Evolutionary conservation across 2,113 vertebrate genomes (phyloP), one percentile per base, ranked within the genome.

Genomic region (Corythaeola cristata): DNA sequence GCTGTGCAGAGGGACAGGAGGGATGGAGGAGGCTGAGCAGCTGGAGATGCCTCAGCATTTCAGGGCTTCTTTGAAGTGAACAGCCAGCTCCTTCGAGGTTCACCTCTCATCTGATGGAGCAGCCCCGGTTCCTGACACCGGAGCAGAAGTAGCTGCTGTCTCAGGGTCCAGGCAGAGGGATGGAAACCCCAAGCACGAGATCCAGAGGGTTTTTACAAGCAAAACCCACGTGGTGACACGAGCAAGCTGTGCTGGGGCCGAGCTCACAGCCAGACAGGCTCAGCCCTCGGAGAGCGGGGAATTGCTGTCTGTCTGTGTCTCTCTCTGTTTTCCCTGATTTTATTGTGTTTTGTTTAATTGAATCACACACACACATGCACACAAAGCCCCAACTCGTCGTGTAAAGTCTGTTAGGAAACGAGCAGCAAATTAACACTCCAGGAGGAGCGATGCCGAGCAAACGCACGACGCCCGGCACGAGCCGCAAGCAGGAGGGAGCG

Each of bases 281-380:
- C 37, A 92, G 90, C 62, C 90, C 92, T 92, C 3, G 0, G 96
- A 95, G 96, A 80, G 90, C 11, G 13, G 78, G 85, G 76, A 91
- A 83, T 58, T 85, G 52, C 89, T 96, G 15, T 41, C 93, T 89
- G 89, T 50, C 91, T 91, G 71, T 28, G 49, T 83, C 89, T 75
- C 67, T 71, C 79, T 63, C 85, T 95, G 71, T 92, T 97, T 93
- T 63, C 82, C 52, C 63, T 93, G 67, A 81, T 86, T 96, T 97
- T 89, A 94, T 81, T 96, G 87, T 97, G 95, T 96, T 97, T 96
- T 97, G 96, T 92, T 97, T 96, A 90, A 95, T 89, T 96, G 94
- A 94, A 87, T 91, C 89, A 80, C 93, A 91, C 71, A 91, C 87
- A 86, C 93, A 75, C 89, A 95, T 94, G 94, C 93, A 97, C 96